Evolutionary conservation across 2,888 invertebrate genomes (phyloP).

Genomic region (Ectemnius cavifrons): DNA sequence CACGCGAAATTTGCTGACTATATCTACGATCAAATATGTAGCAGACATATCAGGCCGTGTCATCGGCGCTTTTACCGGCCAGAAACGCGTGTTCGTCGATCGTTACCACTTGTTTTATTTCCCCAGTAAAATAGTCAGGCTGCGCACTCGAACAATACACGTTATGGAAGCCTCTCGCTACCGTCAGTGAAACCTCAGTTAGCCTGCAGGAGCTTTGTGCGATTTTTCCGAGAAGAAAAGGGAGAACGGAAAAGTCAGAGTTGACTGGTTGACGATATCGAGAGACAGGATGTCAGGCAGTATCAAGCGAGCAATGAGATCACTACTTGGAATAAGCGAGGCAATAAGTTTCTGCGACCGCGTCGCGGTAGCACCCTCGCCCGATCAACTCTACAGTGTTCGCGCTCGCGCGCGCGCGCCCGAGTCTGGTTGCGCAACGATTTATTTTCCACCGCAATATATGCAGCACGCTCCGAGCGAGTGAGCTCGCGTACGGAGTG

Average conservation of each 20-base stretch:
- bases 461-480: conserved; percentile 18
- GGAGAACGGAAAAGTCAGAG: neutral
- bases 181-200: too few species aligned
- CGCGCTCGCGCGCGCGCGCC: conserved; percentile 38
- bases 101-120: conserved; percentile 4
- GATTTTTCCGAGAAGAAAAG: neutral
- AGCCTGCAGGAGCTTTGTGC: neutral
- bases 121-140: neutral
- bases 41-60: too few species aligned
- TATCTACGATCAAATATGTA: neutral
- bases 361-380: conserved; percentile 69
- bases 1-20: neutral
- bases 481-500: conserved; percentile 58
- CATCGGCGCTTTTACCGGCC: too few species aligned
- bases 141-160: neutral
- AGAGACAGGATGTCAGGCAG: conserved; percentile 31
- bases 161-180: too few species aligned
- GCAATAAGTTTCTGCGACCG: conserved; percentile 74
- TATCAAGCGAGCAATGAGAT: conserved; percentile 72
- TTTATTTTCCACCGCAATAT: conserved; percentile 74
- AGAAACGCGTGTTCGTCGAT: too few species aligned
- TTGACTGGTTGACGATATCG: neutral
- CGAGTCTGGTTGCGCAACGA: conserved; percentile 72
- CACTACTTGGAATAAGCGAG: conserved; percentile 76
- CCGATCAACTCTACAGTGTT: conserved; percentile 41